These are phyloP conservation scores for Planococcus citri DNA, from an alignment of 1,140 invertebrate species.

Conservation along the genomic window DNA sequence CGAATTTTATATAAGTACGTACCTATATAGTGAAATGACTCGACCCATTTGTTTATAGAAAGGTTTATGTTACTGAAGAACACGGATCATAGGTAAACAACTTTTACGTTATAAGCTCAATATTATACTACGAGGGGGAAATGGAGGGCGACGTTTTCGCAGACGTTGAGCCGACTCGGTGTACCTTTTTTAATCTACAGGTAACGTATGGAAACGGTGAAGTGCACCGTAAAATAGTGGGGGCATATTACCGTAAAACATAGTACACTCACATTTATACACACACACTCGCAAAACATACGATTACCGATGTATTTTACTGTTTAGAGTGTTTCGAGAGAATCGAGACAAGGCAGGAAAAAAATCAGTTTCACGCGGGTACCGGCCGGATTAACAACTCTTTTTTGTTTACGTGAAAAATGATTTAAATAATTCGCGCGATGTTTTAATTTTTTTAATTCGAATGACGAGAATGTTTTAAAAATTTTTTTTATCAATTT, in stretches of 20 bases:
- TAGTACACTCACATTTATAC: background rate
- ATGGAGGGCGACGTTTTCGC: too few species aligned
- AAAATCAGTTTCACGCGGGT: slow-evolving; percentile 5
- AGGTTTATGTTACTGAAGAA: too few species aligned
- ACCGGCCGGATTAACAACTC: background rate
- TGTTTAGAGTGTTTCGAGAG: background rate
- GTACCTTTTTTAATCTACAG: background rate
- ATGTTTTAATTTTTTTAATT: background rate
- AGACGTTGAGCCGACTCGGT: background rate
- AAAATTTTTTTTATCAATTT: too few species aligned
- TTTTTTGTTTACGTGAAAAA: background rate
- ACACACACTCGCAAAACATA: background rate
- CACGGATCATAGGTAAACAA: too few species aligned
- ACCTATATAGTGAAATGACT: too few species aligned
- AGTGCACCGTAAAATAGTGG: slow-evolving; percentile 4
- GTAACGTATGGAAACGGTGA: background rate
- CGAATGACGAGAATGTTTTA: background rate
- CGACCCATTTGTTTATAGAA: too few species aligned
- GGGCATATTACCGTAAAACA: background rate
- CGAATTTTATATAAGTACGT: too few species aligned
- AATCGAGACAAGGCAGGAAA: background rate
- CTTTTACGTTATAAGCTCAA: too few species aligned
- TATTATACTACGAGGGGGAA: too few species aligned
- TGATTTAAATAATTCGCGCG: too few species aligned
- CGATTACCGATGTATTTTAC: background rate